Base-by-base conservation (phyloP, 2,797 vertebrate genomes). In the Mormyrus hasselquistii region DNA sequence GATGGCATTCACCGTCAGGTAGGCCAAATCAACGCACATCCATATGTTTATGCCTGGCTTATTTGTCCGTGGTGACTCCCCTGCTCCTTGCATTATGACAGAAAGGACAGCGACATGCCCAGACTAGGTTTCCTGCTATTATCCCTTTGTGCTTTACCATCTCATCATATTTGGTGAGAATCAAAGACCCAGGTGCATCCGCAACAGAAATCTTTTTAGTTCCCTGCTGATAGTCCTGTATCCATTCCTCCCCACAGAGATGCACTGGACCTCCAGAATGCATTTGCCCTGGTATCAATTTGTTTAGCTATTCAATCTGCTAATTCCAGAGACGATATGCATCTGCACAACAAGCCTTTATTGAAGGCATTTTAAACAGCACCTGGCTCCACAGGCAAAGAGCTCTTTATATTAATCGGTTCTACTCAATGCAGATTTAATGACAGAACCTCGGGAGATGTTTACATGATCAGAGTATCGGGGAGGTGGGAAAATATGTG, bases 321-420 rank as follows among this genome's bases (percentile, higher is more conserved):
- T 93, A 93, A 94, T 93, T 92, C 89, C 90, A 91, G 91, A 92
- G 88, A 90, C 41, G 90, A 91, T 90, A 94, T 93, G 93, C 93
- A 90, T 93, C 91, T 91, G 92, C 93, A 94, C 92, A 91, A 88
- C 29, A 41, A 89, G 89, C 90, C 87, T 90, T 85, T 34, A 89
- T 90, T 83, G 91, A 92, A 93, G 57, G 88, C 89, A 79, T 93
- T 93, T 59, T 90, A 92, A 87, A 87, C 91, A 93, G 92, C 89
- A 90, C 91, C 89, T 91, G 38, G 49, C 85, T 89, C 91, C 90
- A 89, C 89, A 73, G 69, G 88, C 93, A 93, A 93, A 93, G 91
- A 89, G 91, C 91, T 93, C 92, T 94, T 94, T 92, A 90, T 88
- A 93, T 90, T 93, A 95, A 95, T 93, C 93, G 92, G 85, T 91